Percentiles rank a stretch among this genome's conserved stretches.
Evolutionary conservation across 1,140 invertebrate species (phyloP).

Genomic region (Atopsyche davidsoni): DNA sequence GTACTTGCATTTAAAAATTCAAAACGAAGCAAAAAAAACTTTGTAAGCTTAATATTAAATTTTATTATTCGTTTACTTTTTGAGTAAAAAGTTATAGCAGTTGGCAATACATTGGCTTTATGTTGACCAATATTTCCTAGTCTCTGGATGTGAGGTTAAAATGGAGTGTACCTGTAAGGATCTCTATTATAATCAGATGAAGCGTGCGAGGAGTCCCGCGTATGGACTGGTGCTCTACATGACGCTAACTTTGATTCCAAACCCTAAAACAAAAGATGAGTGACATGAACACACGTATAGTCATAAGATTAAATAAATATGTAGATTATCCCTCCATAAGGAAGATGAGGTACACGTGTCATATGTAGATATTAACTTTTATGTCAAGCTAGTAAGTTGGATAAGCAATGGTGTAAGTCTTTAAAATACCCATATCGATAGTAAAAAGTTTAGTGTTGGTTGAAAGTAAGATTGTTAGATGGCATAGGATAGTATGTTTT

Average conservation of each 20-base stretch:
- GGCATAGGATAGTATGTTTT: no score
- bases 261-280: slow-evolving; percentile 49
- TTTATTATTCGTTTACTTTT: neutral
- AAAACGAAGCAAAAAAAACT: neutral
- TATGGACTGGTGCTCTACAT: slow-evolving; percentile 46
- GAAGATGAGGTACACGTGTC: no score
- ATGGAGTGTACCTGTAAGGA: slow-evolving; percentile 24
- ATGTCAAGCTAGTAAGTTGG: no score
- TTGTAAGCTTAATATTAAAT: neutral
- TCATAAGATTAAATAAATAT: slow-evolving; percentile 36
- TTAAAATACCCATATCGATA: no score
- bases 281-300: slow-evolving; percentile 45
- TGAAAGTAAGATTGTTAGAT: no score
- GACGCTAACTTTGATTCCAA: slow-evolving; percentile 52
- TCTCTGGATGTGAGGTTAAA: neutral
- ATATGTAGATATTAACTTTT: no score
- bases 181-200: slow-evolving; percentile 28
- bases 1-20: neutral
- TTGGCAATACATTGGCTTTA: neutral
- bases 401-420: no score
- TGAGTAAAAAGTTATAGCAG: neutral
- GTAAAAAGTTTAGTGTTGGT: no score
- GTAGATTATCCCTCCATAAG: no score
- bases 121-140: neutral
- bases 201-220: slow-evolving; percentile 23